phyloP scores from a whole-genome alignment of 1,140 invertebrate species.

The Trichoplusia ni region DNA sequence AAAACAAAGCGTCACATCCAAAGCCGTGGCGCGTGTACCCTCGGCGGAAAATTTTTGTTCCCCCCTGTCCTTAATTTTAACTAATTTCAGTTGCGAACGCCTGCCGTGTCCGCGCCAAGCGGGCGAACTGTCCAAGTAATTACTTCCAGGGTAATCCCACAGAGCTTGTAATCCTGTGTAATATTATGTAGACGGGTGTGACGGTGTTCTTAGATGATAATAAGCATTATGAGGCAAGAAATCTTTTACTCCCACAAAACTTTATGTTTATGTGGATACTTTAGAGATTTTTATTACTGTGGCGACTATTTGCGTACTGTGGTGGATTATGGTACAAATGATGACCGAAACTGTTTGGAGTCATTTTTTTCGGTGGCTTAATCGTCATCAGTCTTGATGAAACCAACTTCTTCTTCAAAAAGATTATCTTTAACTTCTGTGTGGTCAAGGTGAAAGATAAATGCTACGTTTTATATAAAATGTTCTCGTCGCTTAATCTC shows the following conservation, averaged over 20 bases:
- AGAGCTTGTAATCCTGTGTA: conserved; percentile 23
- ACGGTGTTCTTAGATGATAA: conserved; percentile 23
- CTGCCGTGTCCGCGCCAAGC: conserved; percentile 12
- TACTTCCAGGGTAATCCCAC: conserved; percentile 35
- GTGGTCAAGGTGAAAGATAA: background rate
- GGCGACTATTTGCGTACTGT: background rate
- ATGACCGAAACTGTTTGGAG: too few species aligned
- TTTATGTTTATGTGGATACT: too few species aligned
- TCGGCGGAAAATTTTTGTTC: background rate
- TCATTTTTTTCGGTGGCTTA: too few species aligned
- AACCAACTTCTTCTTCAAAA: too few species aligned
- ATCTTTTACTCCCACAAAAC: background rate
- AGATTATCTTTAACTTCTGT: background rate
- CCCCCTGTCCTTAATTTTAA: conserved; percentile 34
- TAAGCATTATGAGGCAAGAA: conserved; percentile 5
- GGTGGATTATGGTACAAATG: too few species aligned
- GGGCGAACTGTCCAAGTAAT: conserved; percentile 40
- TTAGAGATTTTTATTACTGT: too few species aligned
- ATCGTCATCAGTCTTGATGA: too few species aligned
- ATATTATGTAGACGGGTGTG: conserved; percentile 26
- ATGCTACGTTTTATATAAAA: background rate
- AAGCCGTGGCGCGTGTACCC: conserved; percentile 1
- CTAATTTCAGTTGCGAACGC: conserved; percentile 32
- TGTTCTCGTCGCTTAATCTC: background rate
- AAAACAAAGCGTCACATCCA: conserved; percentile 19